Evolutionary conservation across 2,797 vertebrate genomes (phyloP).

Genomic region (Onychomys leucogaster): DNA sequence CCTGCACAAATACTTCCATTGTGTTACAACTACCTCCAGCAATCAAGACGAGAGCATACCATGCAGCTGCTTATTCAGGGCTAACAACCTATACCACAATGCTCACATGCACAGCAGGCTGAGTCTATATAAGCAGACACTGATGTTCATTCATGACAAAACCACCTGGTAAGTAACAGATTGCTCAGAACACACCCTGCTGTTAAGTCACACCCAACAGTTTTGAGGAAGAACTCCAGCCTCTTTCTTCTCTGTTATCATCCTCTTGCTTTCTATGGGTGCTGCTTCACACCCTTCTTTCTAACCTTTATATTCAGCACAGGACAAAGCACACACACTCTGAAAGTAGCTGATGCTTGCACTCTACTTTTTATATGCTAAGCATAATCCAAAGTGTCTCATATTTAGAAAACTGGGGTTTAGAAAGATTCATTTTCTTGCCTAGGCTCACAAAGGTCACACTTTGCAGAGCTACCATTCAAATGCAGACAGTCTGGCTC

Average conservation of each 20-base stretch:
- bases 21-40: neutral
- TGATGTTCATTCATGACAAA: neutral
- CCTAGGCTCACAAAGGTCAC: neutral
- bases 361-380: neutral
- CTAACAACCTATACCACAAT: too few species aligned
- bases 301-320: neutral
- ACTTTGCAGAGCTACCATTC: neutral
- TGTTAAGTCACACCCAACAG: neutral
- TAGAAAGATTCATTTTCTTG: neutral
- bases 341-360: neutral
- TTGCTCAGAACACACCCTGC: neutral
- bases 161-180: neutral
- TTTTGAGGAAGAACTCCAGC: neutral
- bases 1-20: too few species aligned
- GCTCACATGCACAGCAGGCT: neutral
- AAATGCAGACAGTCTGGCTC: constrained; percentile 2
- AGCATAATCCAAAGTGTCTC: neutral
- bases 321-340: neutral
- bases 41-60: neutral
- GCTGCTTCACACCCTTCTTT: neutral
- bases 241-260: neutral
- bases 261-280: neutral
- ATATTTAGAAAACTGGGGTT: constrained; percentile 21
- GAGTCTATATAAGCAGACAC: neutral
- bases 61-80: too few species aligned